A percentile compares a stretch with the other conserved stretches of the same genome.
Evolutionary conservation across 2,888 invertebrate species (phyloP).

Genomic region (Fragum fragum): DNA sequence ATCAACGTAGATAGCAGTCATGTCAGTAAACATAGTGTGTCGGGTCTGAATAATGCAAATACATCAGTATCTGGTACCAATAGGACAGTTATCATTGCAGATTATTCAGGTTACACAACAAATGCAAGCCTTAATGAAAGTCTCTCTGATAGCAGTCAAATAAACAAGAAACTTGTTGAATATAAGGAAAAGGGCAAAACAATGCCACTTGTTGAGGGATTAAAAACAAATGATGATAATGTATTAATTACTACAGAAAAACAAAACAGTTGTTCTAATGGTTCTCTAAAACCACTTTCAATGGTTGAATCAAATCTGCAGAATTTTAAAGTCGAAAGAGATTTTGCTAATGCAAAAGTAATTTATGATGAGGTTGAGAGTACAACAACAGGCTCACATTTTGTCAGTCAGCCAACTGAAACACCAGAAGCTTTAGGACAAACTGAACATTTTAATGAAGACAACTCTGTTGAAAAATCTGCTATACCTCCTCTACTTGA

Average conservation of each 20-base stretch:
- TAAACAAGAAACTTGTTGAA: background rate
- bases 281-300: background rate
- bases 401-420: too few relatives aligned
- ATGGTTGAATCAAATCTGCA: background rate
- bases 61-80: constrained; percentile 21
- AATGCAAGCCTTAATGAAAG: background rate
- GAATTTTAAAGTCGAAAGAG: too few relatives aligned
- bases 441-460: background rate
- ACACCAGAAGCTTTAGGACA: too few relatives aligned
- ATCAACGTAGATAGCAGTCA: constrained; percentile 3
- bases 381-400: too few relatives aligned
- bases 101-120: background rate
- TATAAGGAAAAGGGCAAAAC: background rate
- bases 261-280: background rate
- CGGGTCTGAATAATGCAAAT: background rate
- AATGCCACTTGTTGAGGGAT: background rate
- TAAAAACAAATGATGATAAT: background rate
- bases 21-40: constrained; percentile 14
- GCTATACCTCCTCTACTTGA: background rate
- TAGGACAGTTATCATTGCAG: background rate
- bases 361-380: too few relatives aligned
- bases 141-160: background rate
- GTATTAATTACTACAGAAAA: background rate
- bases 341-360: too few relatives aligned
- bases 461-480: background rate